Base-by-base conservation (phyloP, 2,797 vertebrate genomes). In the Enteromius viviparus region DNA sequence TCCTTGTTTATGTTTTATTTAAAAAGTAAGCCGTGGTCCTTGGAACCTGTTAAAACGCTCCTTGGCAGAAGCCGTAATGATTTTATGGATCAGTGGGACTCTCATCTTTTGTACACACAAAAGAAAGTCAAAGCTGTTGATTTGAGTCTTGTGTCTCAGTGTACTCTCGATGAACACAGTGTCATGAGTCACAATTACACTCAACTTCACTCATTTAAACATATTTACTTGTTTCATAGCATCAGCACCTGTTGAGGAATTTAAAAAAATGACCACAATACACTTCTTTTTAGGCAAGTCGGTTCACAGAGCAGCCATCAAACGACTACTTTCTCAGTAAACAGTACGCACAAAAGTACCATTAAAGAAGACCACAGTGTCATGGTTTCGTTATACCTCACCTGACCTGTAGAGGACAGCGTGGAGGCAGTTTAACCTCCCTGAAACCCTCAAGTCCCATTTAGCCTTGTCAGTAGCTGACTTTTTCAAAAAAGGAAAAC, bases 1-100 rank as follows among this genome's bases (percentile, higher is more conserved):
- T 96, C 88, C 96, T 96, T 96, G 96, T 97, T 97, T 96, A 96
- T 97, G 94, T 95, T 94, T 95, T 94, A 94, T 95, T 95, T 91
- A 93, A 93, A 95, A 94, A 93, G 92, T 91, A 93, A 94, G 93
- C 91, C 78, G 53, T 69, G 89, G 90, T 94, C 90, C 93, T 93
- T 95, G 92, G 92, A 95, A 95, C 94, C 94, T 93, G 94, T 94
- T 96, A 93, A 93, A 93, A 93, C 92, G 91, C 90, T 91, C 90
- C 91, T 92, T 86, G 82, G 85, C 80, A 81, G 71, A 71, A 78
- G 80, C 89, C 80, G 65, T 94, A 92, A 95, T 93, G 93, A 94
- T 93, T 96, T 96, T 94, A 92, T 89, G 93, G 93, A 94, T 95
- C 93, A 91, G 86, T 87, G 93, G 89, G 92, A 92, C 87, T 90